Conservation (phyloP, 2,797 vertebrate species). For the Trachops cirrhosus region DNA sequence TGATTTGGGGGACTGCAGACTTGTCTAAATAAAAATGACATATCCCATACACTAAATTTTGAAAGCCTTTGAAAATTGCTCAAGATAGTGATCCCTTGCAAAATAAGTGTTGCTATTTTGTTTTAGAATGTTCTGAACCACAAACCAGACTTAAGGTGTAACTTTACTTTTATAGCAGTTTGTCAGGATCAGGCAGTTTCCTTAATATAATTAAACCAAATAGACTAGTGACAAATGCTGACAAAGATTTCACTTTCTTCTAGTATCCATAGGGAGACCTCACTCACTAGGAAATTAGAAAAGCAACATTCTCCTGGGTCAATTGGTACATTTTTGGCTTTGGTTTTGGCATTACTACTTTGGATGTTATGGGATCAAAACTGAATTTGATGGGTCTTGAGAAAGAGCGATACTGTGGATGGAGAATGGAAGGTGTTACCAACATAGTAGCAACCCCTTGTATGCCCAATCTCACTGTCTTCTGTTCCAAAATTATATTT, state of each 20-base stretch:
- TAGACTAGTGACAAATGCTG: background rate
- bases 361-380: background rate
- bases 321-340: background rate
- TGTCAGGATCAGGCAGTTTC: background rate
- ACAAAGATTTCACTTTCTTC: background rate
- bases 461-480: background rate
- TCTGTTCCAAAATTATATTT: background rate
- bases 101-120: conserved; percentile 1
- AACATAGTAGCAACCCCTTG: background rate
- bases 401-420: background rate
- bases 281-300: background rate
- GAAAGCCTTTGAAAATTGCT: conserved; percentile 23
- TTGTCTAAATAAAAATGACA: conserved; percentile 20
- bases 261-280: background rate
- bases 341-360: conserved; percentile 4
- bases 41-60: background rate
- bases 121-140: conserved; percentile 25
- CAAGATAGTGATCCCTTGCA: background rate
- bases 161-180: background rate
- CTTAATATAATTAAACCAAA: background rate
- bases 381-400: background rate
- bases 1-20: background rate
- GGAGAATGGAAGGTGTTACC: background rate
- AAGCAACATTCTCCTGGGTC: background rate
- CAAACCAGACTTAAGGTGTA: background rate